These are phyloP conservation scores for Caenorhabditis remanei DNA, from an alignment of 1,140 invertebrate species.

Conservation along the genomic window DNA sequence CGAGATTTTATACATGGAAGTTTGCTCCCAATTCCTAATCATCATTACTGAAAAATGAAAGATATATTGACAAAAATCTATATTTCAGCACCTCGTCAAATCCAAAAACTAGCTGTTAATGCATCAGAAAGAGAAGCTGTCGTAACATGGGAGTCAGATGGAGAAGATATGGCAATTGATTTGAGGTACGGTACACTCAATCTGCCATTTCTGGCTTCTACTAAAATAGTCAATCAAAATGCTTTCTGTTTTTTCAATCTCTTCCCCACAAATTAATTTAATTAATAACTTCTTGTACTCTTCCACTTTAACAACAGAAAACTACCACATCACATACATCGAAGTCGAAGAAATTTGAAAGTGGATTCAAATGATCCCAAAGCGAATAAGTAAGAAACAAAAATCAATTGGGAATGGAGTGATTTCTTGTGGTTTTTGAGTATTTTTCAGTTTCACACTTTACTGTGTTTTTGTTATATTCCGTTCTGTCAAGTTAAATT, in stretches of 20 bases:
- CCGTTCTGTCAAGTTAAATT: no score
- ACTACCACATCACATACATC: constrained; percentile 1
- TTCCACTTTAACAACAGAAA: constrained; percentile 53
- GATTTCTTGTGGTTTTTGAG: neutral
- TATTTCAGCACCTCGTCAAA: constrained; percentile 73
- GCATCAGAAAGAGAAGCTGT: constrained; percentile 69
- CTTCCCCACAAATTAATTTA: constrained; percentile 29
- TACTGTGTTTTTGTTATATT: neutral
- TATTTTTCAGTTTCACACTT: neutral
- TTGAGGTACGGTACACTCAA: constrained; percentile 63
- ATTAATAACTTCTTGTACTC: constrained; percentile 50
- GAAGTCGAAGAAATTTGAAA: neutral
- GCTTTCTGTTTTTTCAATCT: neutral
- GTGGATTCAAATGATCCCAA: constrained; percentile 44
- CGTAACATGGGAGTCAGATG: constrained; percentile 72
- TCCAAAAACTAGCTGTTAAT: constrained; percentile 71
- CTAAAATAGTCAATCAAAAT: neutral
- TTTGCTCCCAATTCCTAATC: no score
- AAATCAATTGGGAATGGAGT: constrained; percentile 13
- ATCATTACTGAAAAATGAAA: neutral
- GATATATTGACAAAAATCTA: neutral
- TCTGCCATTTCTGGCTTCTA: neutral
- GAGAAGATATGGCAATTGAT: constrained; percentile 70
- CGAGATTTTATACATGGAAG: no score
- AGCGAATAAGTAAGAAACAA: constrained; percentile 49